A percentile compares a stretch with the other conserved stretches of the same genome.
Conservation (phyloP, 1,140 invertebrate genomes). For the Drosophila nebulosa region DNA sequence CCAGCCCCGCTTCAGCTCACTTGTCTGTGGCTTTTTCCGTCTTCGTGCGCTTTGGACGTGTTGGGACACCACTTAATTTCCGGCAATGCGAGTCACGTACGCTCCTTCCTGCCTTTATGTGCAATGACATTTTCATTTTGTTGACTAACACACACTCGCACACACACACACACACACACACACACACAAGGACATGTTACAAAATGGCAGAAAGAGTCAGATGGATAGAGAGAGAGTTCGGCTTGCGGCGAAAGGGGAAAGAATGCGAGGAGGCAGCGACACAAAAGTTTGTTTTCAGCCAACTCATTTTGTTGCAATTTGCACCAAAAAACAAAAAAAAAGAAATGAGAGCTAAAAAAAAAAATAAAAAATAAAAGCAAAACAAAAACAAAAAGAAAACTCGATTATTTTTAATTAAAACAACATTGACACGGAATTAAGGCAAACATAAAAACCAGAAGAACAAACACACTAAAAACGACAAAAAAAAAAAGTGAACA, state of each 20-base stretch:
- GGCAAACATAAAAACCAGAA: neutral
- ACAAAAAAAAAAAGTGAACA: neutral
- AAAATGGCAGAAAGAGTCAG: slow-evolving; percentile 43
- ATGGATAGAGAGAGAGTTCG: neutral
- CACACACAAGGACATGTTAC: slow-evolving; percentile 48
- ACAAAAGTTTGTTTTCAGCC: slow-evolving; percentile 49
- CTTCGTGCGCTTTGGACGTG: slow-evolving; percentile 63
- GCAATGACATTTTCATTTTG: slow-evolving; percentile 72
- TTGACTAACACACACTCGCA: slow-evolving; percentile 43
- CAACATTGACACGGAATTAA: slow-evolving; percentile 40
- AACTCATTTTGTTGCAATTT: slow-evolving; percentile 72
- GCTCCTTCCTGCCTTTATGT: slow-evolving; percentile 69
- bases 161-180: neutral
- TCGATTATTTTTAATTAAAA: slow-evolving; percentile 71
- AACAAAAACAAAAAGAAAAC: slow-evolving; percentile 22
- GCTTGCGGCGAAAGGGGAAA: too few relatives aligned
- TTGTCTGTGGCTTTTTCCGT: slow-evolving; percentile 54
- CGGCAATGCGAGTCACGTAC: slow-evolving; percentile 70
- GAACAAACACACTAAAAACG: neutral
- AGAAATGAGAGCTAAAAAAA: neutral
- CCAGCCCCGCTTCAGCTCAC: neutral
- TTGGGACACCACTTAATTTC: slow-evolving; percentile 71
- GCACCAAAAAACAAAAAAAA: slow-evolving; percentile 38
- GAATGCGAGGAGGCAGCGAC: neutral
- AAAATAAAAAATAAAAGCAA: neutral